These are phyloP conservation scores for Triplophysa yarkandensis DNA, from an alignment of 2,797 vertebrate species.

Conservation along the genomic window DNA sequence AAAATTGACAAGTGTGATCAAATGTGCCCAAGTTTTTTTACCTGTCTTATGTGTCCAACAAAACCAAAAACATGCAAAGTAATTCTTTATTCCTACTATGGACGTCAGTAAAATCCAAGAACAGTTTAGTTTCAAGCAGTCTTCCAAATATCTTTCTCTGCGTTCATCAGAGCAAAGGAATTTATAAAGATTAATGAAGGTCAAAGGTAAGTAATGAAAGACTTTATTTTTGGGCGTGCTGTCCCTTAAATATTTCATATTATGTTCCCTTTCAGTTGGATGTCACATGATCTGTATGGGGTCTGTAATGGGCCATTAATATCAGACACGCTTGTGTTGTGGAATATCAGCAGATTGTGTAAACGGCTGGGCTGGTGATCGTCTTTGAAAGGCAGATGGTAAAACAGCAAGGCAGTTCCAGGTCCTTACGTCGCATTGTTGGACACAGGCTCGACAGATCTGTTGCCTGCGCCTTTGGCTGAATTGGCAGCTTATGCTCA, in stretches of 20 bases:
- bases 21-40: no score
- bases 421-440: slow-evolving; percentile 4
- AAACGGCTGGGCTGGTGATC: background rate
- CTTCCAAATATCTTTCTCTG: no score
- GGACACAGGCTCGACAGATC: slow-evolving; percentile 31
- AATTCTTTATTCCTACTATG: no score
- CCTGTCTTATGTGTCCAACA: no score
- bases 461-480: slow-evolving; percentile 26
- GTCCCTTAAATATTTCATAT: background rate
- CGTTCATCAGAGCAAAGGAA: no score
- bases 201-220: no score
- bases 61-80: no score
- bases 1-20: no score
- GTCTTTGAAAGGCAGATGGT: slow-evolving; percentile 42
- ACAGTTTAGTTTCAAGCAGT: no score
- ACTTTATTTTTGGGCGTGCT: no score
- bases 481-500: slow-evolving; percentile 8
- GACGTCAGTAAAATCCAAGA: no score
- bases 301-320: background rate
- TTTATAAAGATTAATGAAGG: no score
- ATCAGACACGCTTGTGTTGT: slow-evolving; percentile 1
- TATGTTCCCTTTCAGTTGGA: background rate
- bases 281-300: background rate
- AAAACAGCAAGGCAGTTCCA: slow-evolving; percentile 15
- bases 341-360: slow-evolving; percentile 7